Conservation (phyloP, 2,888 invertebrate genomes). For the Hedya salicella region DNA sequence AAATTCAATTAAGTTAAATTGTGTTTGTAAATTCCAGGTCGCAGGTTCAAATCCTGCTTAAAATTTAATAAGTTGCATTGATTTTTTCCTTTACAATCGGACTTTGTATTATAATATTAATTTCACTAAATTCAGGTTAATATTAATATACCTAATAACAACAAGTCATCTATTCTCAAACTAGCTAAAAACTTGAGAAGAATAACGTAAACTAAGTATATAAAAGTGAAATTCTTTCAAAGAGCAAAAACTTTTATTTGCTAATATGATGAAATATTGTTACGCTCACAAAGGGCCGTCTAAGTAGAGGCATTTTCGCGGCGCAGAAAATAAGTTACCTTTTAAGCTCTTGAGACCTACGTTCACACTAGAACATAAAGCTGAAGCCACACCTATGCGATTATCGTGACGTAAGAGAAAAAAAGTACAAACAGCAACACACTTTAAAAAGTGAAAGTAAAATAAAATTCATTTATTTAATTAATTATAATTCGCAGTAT, state of each 20-base stretch:
- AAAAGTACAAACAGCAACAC: too few species aligned
- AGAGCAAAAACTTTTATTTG: background rate
- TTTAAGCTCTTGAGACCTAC: conserved; percentile 13
- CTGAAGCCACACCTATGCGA: background rate
- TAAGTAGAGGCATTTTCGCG: background rate
- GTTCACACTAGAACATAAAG: conserved; percentile 18
- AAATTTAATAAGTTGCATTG: too few species aligned
- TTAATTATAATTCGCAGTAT: too few species aligned
- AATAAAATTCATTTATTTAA: too few species aligned
- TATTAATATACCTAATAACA: too few species aligned
- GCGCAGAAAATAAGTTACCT: conserved; percentile 1
- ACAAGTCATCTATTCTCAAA: background rate
- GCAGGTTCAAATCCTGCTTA: too few species aligned
- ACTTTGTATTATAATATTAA: too few species aligned
- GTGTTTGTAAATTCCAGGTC: too few species aligned
- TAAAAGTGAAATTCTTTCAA: conserved; percentile 4
- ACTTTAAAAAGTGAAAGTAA: too few species aligned
- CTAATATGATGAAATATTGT: conserved; percentile 10
- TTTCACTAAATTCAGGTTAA: too few species aligned
- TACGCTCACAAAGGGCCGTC: background rate
- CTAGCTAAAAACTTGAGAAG: background rate
- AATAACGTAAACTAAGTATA: background rate
- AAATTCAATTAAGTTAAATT: too few species aligned
- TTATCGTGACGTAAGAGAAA: background rate
- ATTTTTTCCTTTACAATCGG: too few species aligned